These are phyloP conservation scores for Gibbula magus DNA, from an alignment of 2,888 invertebrate species.

Conservation along the genomic window DNA sequence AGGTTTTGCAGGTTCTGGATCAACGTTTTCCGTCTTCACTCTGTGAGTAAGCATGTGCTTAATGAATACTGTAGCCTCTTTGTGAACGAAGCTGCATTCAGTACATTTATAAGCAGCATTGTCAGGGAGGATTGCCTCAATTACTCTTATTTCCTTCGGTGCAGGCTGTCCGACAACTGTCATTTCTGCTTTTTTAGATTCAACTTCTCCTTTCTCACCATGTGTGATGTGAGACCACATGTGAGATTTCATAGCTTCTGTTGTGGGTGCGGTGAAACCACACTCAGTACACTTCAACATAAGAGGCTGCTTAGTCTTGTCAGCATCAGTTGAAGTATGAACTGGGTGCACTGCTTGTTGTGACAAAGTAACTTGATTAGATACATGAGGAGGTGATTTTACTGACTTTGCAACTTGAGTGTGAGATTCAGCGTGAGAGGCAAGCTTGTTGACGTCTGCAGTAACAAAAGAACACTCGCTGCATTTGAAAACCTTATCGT, in stretches of 20 bases:
- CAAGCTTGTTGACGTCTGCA: conserved; percentile 11
- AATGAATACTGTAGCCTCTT: conserved; percentile 63
- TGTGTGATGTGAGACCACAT: conserved; percentile 64
- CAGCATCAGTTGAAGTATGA: background rate
- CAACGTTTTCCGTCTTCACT: conserved; percentile 34
- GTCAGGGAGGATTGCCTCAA: conserved; percentile 36
- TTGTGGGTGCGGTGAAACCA: conserved; percentile 65
- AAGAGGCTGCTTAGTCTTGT: conserved; percentile 37
- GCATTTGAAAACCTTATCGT: conserved; percentile 38
- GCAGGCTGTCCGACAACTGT: conserved; percentile 13
- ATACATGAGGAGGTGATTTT: background rate
- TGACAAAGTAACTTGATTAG: background rate
- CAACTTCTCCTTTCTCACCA: background rate
- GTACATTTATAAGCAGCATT: conserved; percentile 59
- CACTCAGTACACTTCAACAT: conserved; percentile 71
- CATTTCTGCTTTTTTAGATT: background rate
- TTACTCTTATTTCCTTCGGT: conserved; percentile 38
- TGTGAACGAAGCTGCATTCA: conserved; percentile 63
- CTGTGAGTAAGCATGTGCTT: conserved; percentile 65
- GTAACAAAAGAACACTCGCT: conserved; percentile 32
- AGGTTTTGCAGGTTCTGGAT: background rate
- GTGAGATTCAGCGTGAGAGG: conserved; percentile 22
- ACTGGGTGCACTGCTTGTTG: background rate
- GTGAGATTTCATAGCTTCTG: conserved; percentile 62
- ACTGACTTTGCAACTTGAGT: background rate